Evolutionary conservation across 2,888 invertebrate genomes (phyloP).

Genomic region (Merodon equestris): DNA sequence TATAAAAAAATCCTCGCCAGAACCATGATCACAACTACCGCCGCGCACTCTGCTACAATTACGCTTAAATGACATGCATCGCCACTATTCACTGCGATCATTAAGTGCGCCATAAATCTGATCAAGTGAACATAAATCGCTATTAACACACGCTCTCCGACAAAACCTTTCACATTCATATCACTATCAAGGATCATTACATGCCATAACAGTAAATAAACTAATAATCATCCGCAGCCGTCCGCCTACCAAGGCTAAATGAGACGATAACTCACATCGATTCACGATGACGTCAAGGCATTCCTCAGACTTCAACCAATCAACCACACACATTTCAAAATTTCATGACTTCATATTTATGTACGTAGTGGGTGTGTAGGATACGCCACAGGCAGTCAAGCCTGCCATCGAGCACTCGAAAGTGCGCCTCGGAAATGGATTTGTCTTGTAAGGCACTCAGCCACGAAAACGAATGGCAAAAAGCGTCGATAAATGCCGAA

Average conservation of each 20-base stretch:
- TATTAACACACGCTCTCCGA: not conserved
- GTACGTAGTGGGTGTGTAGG: not conserved
- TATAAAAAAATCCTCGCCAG: too few species aligned
- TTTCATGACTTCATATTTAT: conserved; percentile 18
- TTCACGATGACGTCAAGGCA: conserved; percentile 28
- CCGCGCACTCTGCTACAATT: too few species aligned
- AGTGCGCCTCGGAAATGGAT: not conserved
- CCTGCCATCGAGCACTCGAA: too few species aligned
- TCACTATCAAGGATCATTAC: too few species aligned
- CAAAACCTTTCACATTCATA: too few species aligned
- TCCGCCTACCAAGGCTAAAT: too few species aligned
- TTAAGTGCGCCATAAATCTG: not conserved
- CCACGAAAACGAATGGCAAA: not conserved
- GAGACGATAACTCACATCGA: not conserved
- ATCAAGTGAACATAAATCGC: not conserved
- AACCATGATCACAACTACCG: too few species aligned
- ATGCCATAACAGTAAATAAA: not conserved
- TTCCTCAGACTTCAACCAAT: conserved; percentile 37
- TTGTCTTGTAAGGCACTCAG: conserved; percentile 3
- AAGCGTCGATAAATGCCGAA: not conserved
- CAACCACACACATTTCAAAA: conserved; percentile 24
- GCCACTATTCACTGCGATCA: not conserved
- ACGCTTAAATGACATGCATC: too few species aligned
- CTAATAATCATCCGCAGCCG: conserved; percentile 4
- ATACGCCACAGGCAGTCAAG: too few species aligned